Percentiles rank a stretch among this genome's conserved stretches.
Conservation (phyloP, 1,140 invertebrate species). For the Leptopilina boulardi region DNA sequence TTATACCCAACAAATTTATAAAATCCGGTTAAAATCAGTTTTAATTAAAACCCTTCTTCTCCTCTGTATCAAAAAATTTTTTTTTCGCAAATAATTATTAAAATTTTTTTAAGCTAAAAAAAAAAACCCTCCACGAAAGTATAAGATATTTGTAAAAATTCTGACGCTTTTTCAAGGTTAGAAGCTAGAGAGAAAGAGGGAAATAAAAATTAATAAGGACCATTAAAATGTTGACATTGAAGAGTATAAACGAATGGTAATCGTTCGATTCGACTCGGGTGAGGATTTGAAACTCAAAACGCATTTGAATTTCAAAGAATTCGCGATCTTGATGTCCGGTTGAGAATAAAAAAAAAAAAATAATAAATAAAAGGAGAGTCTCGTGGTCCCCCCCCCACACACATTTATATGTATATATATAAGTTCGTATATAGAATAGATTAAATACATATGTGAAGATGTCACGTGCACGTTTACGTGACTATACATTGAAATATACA, state of each 20-base stretch:
- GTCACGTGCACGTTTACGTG: background rate
- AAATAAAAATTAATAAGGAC: constrained; percentile 27
- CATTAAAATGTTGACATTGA: constrained; percentile 25
- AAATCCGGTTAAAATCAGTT: no score
- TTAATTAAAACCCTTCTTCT: no score
- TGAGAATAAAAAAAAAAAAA: background rate
- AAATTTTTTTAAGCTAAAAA: no score
- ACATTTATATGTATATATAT: background rate
- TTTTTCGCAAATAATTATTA: no score
- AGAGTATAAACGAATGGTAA: constrained; percentile 6
- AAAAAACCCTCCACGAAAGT: no score
- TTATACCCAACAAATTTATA: no score
- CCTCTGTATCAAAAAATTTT: no score
- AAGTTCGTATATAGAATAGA: constrained; percentile 13
- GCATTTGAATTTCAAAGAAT: constrained; percentile 31
- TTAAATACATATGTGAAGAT: background rate
- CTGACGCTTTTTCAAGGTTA: background rate
- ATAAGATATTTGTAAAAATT: background rate
- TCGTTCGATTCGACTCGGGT: constrained; percentile 25
- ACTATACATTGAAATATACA: background rate
- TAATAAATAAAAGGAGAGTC: no score
- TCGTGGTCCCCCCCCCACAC: background rate
- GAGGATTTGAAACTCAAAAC: constrained; percentile 23
- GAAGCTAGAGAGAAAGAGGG: background rate
- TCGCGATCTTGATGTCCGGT: constrained; percentile 8